Base-by-base conservation (phyloP, 35 echinoderm and acorn worm genomes). In the Lytechinus variegatus region DNA sequence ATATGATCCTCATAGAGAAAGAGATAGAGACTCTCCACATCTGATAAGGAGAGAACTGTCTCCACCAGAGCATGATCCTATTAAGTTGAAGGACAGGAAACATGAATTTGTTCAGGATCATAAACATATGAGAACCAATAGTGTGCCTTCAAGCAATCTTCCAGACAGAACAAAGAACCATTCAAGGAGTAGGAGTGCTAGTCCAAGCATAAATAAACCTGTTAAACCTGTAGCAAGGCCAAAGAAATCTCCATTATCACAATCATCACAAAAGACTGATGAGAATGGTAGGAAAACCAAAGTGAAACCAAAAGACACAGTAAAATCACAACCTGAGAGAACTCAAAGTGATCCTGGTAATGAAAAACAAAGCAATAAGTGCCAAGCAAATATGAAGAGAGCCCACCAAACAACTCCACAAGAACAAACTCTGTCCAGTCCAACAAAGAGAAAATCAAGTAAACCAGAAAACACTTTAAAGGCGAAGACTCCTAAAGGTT, bases 11-110 rank as follows among this genome's bases (percentile, higher is more conserved):
- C 33, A 86, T 24, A 93, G 95, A 79, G 87, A 96, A n/a, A 95
- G 94, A 58, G 44, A 87, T 9, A 95, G 92, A 87, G 95, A 95
- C 21, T 87, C 95, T 44, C 95, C 95, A 57, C 27, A 95, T 54
- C 54, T 97, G 10, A 94, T 95, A 1, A 97, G 97, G 87, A 87
- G 94, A 96, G 94, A 94, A 51, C 61, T 95, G 86, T 97, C 97
- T 57, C 92, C 92, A 24, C 1, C 57, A 55, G 9, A 28, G 27
- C 27, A 93, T 93, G 92, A 93, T 8, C 92, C 92, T 3, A 55
- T 57, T n/a, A 93, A 57, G 13, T 55, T 93, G 6, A 93, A 57
- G 27, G 92, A 93, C 92, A 93, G 16, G n/a, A 93, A 54, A 27
- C 92, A 10, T 93, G 92, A 93, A 14, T 8, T 24, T 55, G 53